These are phyloP conservation scores for Calameuta idolon DNA, from an alignment of 2,888 invertebrate genomes.

Conservation along the genomic window DNA sequence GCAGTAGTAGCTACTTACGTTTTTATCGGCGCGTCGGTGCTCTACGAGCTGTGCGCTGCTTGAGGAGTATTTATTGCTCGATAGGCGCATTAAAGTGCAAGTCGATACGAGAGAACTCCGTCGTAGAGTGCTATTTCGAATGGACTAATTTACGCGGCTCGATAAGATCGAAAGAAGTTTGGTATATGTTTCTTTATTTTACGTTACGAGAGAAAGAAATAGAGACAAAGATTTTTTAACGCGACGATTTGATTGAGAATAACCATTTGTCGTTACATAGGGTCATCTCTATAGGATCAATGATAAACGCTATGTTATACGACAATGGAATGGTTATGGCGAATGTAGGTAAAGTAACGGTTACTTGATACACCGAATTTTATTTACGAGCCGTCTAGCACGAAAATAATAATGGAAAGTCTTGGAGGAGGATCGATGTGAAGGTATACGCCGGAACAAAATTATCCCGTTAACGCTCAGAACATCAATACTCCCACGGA, in stretches of 20 bases:
- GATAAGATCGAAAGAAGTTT: not conserved
- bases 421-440: not conserved
- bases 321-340: not conserved
- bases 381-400: not conserved
- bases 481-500: not conserved
- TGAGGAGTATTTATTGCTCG: not conserved
- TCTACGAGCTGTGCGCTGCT: not conserved
- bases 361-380: not conserved
- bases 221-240: not conserved
- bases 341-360: not conserved
- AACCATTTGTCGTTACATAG: not conserved
- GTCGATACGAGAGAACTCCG: not conserved
- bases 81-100: not conserved
- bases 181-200: not conserved
- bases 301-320: not conserved
- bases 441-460: not conserved
- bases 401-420: not conserved
- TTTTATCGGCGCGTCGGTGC: not conserved
- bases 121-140: not conserved
- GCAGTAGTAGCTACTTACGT: not conserved
- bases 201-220: not conserved
- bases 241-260: not conserved
- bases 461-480: not conserved
- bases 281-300: not conserved
- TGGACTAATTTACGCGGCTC: not conserved